phyloP scores from a whole-genome alignment of 1,140 invertebrate genomes.

The Dicyema japonicum region DNA sequence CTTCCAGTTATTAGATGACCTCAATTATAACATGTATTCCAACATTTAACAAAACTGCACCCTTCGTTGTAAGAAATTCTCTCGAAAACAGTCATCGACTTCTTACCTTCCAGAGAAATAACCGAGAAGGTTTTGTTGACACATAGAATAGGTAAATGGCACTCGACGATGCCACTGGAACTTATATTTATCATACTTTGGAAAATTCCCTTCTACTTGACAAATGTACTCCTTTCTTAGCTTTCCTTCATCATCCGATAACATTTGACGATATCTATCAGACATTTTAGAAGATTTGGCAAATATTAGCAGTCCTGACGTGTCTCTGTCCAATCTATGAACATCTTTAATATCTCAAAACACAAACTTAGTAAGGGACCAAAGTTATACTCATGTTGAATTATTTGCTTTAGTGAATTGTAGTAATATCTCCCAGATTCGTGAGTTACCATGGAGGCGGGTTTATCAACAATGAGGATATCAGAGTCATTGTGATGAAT shows the following conservation, averaged over 20 bases:
- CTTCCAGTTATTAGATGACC: conserved; percentile 34
- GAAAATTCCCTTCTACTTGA: too few species aligned
- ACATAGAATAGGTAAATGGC: too few species aligned
- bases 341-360: not conserved
- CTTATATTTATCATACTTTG: too few species aligned
- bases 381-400: not conserved
- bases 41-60: conserved; percentile 60
- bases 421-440: not conserved
- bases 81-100: conserved; percentile 54
- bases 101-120: too few species aligned
- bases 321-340: not conserved
- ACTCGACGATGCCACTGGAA: too few species aligned
- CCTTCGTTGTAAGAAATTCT: conserved; percentile 44
- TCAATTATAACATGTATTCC: conserved; percentile 10
- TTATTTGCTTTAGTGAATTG: not conserved
- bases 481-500: not conserved
- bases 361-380: too few species aligned
- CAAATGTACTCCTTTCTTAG: too few species aligned
- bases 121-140: too few species aligned
- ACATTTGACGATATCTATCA: too few species aligned
- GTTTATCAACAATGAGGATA: not conserved
- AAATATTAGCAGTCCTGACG: not conserved
- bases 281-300: not conserved
- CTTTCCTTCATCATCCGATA: too few species aligned
- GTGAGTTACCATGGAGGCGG: not conserved